phyloP scores from a whole-genome alignment of 1,140 invertebrate species.

The Listronotus oregonensis region DNA sequence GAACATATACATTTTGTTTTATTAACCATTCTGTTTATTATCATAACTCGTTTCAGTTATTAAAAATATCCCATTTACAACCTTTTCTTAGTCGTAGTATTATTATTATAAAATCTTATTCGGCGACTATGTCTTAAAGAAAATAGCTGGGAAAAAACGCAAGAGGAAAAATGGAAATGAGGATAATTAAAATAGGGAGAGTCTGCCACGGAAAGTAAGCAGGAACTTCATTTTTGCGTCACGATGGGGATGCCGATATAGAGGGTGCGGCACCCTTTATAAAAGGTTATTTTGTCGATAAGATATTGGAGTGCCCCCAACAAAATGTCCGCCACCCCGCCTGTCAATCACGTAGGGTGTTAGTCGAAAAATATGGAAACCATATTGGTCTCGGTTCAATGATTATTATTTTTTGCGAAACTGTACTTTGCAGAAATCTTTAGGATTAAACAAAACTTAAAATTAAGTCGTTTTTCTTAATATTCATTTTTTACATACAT shows the following conservation, averaged over 20 bases:
- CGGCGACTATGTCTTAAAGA: slow-evolving; percentile 9
- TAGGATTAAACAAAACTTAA: too few relatives aligned
- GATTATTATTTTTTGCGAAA: background rate
- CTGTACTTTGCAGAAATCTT: background rate
- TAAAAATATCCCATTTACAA: too few relatives aligned
- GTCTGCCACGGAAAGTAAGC: slow-evolving; percentile 18
- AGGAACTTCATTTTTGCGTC: slow-evolving; percentile 29
- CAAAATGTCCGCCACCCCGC: slow-evolving; percentile 13
- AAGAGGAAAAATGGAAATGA: slow-evolving; percentile 39
- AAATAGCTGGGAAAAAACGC: slow-evolving; percentile 24
- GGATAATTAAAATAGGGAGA: slow-evolving; percentile 40
- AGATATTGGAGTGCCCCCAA: slow-evolving; percentile 15
- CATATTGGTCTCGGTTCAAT: slow-evolving; percentile 7
- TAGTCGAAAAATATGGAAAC: slow-evolving; percentile 7
- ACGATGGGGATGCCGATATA: slow-evolving; percentile 5
- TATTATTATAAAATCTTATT: background rate
- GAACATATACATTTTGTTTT: too few relatives aligned
- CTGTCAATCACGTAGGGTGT: slow-evolving; percentile 8
- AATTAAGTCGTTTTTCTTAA: too few relatives aligned
- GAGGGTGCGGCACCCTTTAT: slow-evolving; percentile 20
- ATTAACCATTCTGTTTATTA: too few relatives aligned
- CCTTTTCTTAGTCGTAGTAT: too few relatives aligned
- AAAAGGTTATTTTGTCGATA: slow-evolving; percentile 28
- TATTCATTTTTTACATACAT: too few relatives aligned
- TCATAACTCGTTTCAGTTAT: too few relatives aligned